Percentiles rank a stretch among this genome's conserved stretches.
Conservation (phyloP, 2,888 invertebrate genomes). For the Empis livida region DNA sequence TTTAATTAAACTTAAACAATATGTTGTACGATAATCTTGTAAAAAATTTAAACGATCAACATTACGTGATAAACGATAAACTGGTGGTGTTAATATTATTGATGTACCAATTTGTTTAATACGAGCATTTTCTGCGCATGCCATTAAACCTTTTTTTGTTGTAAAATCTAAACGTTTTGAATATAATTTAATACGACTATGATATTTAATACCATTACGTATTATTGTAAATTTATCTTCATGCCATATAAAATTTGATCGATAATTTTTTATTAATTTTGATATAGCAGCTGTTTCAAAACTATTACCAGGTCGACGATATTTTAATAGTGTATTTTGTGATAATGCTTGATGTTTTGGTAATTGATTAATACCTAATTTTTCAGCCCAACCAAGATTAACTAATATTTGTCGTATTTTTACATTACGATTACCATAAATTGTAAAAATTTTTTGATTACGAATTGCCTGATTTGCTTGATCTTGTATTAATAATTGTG, state of each 20-base stretch:
- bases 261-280: constrained; percentile 46
- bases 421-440: constrained; percentile 24
- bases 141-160: constrained; percentile 38
- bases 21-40: constrained; percentile 61
- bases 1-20: constrained; percentile 56
- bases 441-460: constrained; percentile 26
- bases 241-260: constrained; percentile 63
- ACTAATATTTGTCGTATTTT: constrained; percentile 39
- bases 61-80: constrained; percentile 28
- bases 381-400: constrained; percentile 62
- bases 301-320: constrained; percentile 26
- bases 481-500: not conserved
- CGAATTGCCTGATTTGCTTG: constrained; percentile 5
- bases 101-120: constrained; percentile 26
- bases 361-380: constrained; percentile 35
- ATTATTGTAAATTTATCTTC: constrained; percentile 18
- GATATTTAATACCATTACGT: constrained; percentile 18
- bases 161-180: constrained; percentile 34
- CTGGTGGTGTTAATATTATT: constrained; percentile 54
- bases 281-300: constrained; percentile 39
- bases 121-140: constrained; percentile 27
- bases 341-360: constrained; percentile 26
- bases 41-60: constrained; percentile 26
- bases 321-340: constrained; percentile 22
- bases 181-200: constrained; percentile 26